Conservation (phyloP, 2,888 invertebrate genomes). For the Calliopum simillimum region DNA sequence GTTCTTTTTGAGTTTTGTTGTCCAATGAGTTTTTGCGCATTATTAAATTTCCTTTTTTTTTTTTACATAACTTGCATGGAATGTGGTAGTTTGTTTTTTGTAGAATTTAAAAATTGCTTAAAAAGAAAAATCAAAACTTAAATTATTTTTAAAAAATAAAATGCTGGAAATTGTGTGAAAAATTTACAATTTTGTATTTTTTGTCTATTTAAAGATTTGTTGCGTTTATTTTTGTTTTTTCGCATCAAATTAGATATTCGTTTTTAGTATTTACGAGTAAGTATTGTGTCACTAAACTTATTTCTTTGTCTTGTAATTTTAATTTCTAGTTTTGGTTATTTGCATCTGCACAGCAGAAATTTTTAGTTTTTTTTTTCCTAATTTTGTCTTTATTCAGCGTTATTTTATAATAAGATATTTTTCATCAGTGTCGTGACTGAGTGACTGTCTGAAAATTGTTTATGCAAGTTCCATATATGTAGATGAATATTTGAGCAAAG, state of each 20-base stretch:
- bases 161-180: too few relatives aligned
- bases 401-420: slow-evolving; percentile 41
- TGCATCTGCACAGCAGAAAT: slow-evolving; percentile 65
- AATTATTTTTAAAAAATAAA: too few relatives aligned
- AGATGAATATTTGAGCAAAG: slow-evolving; percentile 21
- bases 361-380: slow-evolving; percentile 33
- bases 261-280: neutral
- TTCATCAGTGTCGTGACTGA: slow-evolving; percentile 41
- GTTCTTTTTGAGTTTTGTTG: slow-evolving; percentile 29
- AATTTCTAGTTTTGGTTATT: slow-evolving; percentile 50
- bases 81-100: neutral
- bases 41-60: neutral
- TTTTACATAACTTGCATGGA: neutral
- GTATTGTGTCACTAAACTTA: neutral
- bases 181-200: neutral
- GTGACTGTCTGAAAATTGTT: neutral
- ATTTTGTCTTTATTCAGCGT: slow-evolving; percentile 1
- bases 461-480: neutral
- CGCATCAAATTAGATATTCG: neutral
- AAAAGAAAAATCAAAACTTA: too few relatives aligned
- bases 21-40: too few relatives aligned
- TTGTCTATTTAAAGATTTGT: slow-evolving; percentile 9
- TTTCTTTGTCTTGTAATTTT: neutral
- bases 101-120: neutral
- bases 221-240: slow-evolving; percentile 14